Percentiles rank a stretch among this genome's conserved stretches.
These are phyloP conservation scores for Drosophila histrio DNA, from an alignment of 2,888 invertebrate species.

Conservation along the genomic window DNA sequence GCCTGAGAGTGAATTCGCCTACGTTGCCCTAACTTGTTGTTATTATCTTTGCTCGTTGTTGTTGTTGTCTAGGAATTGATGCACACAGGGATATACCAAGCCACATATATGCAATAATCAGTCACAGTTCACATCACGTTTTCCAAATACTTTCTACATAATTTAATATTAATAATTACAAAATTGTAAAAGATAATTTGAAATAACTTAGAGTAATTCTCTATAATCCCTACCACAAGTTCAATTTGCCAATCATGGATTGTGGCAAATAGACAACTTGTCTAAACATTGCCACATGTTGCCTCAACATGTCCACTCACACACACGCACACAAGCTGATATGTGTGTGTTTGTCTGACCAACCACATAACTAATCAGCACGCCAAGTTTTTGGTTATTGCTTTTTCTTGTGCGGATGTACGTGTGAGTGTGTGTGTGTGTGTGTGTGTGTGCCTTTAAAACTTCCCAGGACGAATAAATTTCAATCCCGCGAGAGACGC, in stretches of 20 bases:
- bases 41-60: no score
- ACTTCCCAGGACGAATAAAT: conserved; percentile 69
- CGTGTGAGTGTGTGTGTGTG: conserved; percentile 2
- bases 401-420: conserved; percentile 17
- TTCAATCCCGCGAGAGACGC: conserved; percentile 70
- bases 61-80: no score
- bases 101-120: no score
- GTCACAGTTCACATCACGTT: no score
- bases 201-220: not conserved
- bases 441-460: conserved; percentile 52
- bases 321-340: not conserved
- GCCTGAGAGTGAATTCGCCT: no score
- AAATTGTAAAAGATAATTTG: not conserved
- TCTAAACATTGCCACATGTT: conserved; percentile 31
- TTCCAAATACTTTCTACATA: no score
- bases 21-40: no score
- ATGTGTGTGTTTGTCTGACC: not conserved
- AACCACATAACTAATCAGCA: conserved; percentile 53
- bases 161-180: not conserved
- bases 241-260: not conserved
- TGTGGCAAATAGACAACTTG: not conserved
- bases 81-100: no score
- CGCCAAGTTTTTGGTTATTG: conserved; percentile 40
- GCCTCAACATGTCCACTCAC: conserved; percentile 24
- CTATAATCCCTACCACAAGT: not conserved